Conservation (phyloP, 2,888 invertebrate species). For the Cantharis rustica region DNA sequence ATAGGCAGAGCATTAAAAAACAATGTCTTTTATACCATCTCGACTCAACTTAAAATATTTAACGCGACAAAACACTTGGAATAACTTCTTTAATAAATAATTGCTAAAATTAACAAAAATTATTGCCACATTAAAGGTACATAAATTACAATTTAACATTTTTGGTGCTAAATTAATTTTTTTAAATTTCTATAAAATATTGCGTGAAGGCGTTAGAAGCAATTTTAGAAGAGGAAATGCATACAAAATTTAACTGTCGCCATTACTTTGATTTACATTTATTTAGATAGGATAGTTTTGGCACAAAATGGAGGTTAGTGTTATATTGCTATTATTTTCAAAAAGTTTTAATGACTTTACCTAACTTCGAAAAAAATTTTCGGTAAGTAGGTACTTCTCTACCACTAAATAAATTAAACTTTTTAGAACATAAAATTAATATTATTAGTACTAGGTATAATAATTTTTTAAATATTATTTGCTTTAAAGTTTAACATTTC, state of each 20-base stretch:
- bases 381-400: background rate
- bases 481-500: background rate
- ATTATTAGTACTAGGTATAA: background rate
- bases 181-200: conserved; percentile 9
- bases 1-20: conserved; percentile 2
- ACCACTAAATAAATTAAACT: background rate
- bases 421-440: background rate
- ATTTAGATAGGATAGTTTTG: conserved; percentile 15
- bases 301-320: conserved; percentile 5
- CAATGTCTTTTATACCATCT: background rate
- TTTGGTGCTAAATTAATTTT: conserved; percentile 11
- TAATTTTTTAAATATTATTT: background rate
- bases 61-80: background rate
- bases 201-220: conserved; percentile 11
- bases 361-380: background rate
- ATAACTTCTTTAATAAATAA: background rate
- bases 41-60: background rate
- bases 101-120: background rate
- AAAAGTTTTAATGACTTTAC: conserved; percentile 14
- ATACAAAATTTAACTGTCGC: conserved; percentile 26
- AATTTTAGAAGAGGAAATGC: conserved; percentile 23
- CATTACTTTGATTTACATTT: conserved; percentile 29
- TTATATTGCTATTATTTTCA: conserved; percentile 5
- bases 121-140: background rate
- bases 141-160: background rate